Evolutionary conservation across 2,888 invertebrate genomes (phyloP).

Genomic region (Papilio protenor): DNA sequence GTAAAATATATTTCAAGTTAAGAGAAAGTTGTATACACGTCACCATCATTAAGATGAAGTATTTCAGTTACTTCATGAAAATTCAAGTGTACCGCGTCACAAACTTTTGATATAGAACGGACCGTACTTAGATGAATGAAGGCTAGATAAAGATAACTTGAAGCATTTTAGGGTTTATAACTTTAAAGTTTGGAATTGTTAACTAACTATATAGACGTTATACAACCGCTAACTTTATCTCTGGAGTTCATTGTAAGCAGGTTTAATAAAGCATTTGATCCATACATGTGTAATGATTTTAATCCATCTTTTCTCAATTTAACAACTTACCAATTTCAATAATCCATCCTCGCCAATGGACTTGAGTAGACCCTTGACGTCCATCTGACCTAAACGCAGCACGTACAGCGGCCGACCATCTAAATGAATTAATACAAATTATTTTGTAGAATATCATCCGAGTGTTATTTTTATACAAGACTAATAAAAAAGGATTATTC

Average conservation of each 20-base stretch:
- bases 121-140: background rate
- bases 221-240: background rate
- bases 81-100: background rate
- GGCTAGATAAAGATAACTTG: background rate
- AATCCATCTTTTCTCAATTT: background rate
- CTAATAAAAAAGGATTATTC: too few relatives aligned
- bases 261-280: background rate
- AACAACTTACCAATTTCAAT: slow-evolving; percentile 89
- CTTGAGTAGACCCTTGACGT: slow-evolving; percentile 97
- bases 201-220: background rate
- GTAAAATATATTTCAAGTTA: background rate
- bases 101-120: background rate
- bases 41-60: background rate
- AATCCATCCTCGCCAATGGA: slow-evolving; percentile 96
- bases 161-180: background rate
- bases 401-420: slow-evolving; percentile 96
- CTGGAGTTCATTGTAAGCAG: background rate
- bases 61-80: background rate
- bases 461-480: background rate
- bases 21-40: background rate
- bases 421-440: slow-evolving; percentile 59
- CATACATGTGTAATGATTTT: background rate
- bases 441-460: background rate
- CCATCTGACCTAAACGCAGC: slow-evolving; percentile 95
- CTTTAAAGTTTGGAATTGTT: background rate